Evolutionary conservation across 2,888 invertebrate genomes (phyloP), one percentile per base, ranked within the genome.

Genomic region (Chrysolina haemoptera): DNA sequence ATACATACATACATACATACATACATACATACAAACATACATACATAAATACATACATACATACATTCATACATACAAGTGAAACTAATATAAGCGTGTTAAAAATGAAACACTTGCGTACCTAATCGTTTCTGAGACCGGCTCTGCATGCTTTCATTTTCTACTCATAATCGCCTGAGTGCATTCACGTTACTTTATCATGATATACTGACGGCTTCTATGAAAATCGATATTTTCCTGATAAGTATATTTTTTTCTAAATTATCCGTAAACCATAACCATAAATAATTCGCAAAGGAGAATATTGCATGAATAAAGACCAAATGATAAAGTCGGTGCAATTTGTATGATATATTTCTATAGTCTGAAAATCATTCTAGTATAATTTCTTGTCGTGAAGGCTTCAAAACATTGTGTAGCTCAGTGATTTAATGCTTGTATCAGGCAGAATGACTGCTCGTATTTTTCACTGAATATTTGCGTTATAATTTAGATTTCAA

Each of bases 281-380:
- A 35, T 59, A 35, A 27, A 59, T 27, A 27, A 27, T 59, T 35
- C 35, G 12, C 14, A 1, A 27, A 27, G n/a, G 59, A 35, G 27
- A 35, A 59, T 59, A 59, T 59, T 27, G 59, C 14, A 59, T 27
- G 22, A 59, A 59, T 59, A 27, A 59, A 35, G 59, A n/a, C 16
- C 8, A 35, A 35, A 35, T 59, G 59, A 59, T 59, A 35, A 35
- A 35, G 35, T 59, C 59, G n/a, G 35, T n/a, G 59, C 59, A 35
- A 59, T 59, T 59, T 59, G 22, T 59, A n/a, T 59, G 59, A 59
- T 59, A 59, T 59, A 59, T 59, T 59, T 59, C 35, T 59, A 59
- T 59, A 27, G 35, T 35, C 5, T 16, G 18, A 59, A 59, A n/a
- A 59, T 59, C 59, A 14, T 59, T 59, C 35, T 14, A n/a, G 27